phyloP scores from a whole-genome alignment of 2,888 invertebrate genomes.

The Sminthurinus aureus region DNA sequence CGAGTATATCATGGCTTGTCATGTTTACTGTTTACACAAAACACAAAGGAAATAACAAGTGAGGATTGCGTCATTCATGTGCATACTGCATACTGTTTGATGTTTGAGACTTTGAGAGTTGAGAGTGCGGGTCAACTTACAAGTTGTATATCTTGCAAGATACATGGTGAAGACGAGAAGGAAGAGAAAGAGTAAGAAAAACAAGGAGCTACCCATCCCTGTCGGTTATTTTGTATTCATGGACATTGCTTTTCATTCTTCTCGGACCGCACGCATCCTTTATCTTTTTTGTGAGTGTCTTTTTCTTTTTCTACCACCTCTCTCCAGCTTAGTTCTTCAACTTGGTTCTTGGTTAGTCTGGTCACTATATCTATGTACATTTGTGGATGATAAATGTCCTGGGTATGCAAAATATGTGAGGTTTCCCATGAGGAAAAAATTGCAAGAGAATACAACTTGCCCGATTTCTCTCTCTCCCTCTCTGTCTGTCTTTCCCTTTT shows the following conservation, averaged over 20 bases:
- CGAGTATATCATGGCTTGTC: too few species aligned
- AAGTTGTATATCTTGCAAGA: background rate
- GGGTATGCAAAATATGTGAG: constrained; percentile 34
- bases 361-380: background rate
- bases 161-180: background rate
- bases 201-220: constrained; percentile 7
- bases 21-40: constrained; percentile 26
- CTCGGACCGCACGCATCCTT: constrained; percentile 38
- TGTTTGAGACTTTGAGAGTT: background rate
- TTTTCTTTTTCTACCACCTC: background rate
- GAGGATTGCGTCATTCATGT: background rate
- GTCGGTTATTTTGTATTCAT: constrained; percentile 36
- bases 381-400: constrained; percentile 33
- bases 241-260: constrained; percentile 36
- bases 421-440: constrained; percentile 35
- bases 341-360: constrained; percentile 6
- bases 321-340: constrained; percentile 22
- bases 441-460: constrained; percentile 18
- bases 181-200: background rate
- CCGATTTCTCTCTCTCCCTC: background rate
- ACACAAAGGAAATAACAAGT: background rate
- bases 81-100: background rate
- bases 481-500: background rate
- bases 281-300: constrained; percentile 30
- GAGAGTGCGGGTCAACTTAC: background rate